These are phyloP conservation scores for Hycleus phaleratus DNA, from an alignment of 1,140 invertebrate species.

Conservation along the genomic window DNA sequence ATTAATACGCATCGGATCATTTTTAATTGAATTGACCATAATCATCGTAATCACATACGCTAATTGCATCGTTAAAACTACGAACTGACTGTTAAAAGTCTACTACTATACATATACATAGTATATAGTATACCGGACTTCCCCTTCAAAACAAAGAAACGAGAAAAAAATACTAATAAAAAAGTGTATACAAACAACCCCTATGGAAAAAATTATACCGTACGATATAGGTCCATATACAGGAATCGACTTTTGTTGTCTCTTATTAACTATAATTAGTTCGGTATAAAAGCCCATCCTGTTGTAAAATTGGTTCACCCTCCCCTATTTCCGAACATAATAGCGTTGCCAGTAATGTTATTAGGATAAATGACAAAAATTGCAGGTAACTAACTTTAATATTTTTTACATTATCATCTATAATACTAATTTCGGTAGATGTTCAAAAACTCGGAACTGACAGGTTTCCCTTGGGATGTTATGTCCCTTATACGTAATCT, in stretches of 20 bases:
- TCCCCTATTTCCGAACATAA: constrained; percentile 3
- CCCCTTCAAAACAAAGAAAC: neutral
- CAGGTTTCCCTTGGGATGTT: constrained; percentile 8
- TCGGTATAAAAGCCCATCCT: constrained; percentile 10
- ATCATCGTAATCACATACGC: constrained; percentile 9
- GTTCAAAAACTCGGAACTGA: constrained; percentile 3
- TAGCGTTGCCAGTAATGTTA: neutral
- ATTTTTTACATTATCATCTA: constrained; percentile 2
- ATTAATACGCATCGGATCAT: constrained; percentile 15
- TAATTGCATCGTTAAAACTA: constrained; percentile 13
- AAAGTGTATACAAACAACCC: neutral
- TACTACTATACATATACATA: neutral
- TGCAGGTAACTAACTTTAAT: constrained; percentile 2
- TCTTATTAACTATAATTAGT: constrained; percentile 13
- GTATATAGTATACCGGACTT: too few species aligned
- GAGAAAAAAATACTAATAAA: constrained; percentile 3
- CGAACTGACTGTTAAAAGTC: constrained; percentile 8
- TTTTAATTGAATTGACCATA: constrained; percentile 9
- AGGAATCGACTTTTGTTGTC: constrained; percentile 9
- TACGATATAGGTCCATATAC: neutral
- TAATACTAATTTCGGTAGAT: neutral
- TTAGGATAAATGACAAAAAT: constrained; percentile 11
- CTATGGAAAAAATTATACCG: constrained; percentile 7
- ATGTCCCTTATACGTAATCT: constrained; percentile 10
- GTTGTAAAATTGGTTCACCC: neutral